These are phyloP conservation scores for Heliconius hermathena DNA, from an alignment of 1,140 invertebrate species.

Conservation along the genomic window DNA sequence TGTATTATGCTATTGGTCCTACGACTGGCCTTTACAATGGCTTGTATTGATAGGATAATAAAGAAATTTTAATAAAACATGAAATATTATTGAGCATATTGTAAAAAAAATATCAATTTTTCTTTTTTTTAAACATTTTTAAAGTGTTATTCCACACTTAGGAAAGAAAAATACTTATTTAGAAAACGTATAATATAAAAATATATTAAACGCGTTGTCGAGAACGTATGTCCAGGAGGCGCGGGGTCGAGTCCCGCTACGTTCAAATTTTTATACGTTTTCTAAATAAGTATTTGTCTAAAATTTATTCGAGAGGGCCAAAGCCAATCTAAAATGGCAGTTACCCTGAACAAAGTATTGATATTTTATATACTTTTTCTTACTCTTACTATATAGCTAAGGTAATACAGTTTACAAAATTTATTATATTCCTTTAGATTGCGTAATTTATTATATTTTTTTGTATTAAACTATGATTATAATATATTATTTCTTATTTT, in stretches of 20 bases:
- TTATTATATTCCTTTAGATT: neutral
- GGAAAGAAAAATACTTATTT: too few relatives aligned
- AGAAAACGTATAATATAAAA: too few relatives aligned
- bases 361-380: neutral
- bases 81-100: neutral
- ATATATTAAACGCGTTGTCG: too few relatives aligned
- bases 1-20: neutral
- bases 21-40: neutral
- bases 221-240: too few relatives aligned
- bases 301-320: neutral
- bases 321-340: neutral
- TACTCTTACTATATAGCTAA: neutral
- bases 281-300: too few relatives aligned
- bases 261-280: too few relatives aligned
- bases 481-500: slow-evolving; percentile 8
- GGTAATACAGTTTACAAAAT: neutral
- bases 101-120: neutral
- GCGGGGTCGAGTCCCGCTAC: too few relatives aligned
- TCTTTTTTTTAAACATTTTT: too few relatives aligned
- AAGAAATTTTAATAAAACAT: neutral
- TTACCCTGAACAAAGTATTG: neutral
- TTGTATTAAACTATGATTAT: neutral
- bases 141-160: too few relatives aligned
- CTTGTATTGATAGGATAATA: neutral
- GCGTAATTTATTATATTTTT: neutral